These are phyloP conservation scores for Leptosomus discolor DNA, from an alignment of 2,113 vertebrate species.

Conservation along the genomic window DNA sequence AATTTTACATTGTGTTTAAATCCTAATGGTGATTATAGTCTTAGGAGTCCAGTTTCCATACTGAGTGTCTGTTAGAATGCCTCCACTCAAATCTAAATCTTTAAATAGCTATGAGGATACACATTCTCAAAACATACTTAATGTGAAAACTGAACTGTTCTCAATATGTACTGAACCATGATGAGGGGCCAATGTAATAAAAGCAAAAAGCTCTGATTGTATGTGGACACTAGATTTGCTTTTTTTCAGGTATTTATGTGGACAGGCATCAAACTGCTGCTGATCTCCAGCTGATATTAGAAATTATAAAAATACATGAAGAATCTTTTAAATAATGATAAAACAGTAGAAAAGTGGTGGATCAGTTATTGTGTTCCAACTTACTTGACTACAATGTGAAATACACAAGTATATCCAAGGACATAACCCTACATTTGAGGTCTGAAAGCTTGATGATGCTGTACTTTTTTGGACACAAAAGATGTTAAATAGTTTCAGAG, in stretches of 20 bases:
- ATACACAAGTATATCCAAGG: background rate
- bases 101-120: background rate
- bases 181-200: background rate
- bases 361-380: background rate
- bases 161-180: background rate
- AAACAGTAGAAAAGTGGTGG: background rate
- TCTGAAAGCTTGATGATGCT: background rate
- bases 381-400: background rate
- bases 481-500: constrained; percentile 32
- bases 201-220: background rate
- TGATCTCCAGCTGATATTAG: background rate
- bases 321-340: background rate
- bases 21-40: background rate
- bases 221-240: background rate
- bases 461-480: constrained; percentile 12
- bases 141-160: background rate
- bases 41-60: background rate
- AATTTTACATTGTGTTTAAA: background rate
- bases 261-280: background rate
- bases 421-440: background rate
- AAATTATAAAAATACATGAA: background rate
- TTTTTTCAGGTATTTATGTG: background rate
- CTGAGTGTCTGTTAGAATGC: background rate
- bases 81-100: background rate
- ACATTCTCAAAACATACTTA: background rate